Conservation (phyloP, 1,140 invertebrate genomes). For the Rhopalosiphum padi region DNA sequence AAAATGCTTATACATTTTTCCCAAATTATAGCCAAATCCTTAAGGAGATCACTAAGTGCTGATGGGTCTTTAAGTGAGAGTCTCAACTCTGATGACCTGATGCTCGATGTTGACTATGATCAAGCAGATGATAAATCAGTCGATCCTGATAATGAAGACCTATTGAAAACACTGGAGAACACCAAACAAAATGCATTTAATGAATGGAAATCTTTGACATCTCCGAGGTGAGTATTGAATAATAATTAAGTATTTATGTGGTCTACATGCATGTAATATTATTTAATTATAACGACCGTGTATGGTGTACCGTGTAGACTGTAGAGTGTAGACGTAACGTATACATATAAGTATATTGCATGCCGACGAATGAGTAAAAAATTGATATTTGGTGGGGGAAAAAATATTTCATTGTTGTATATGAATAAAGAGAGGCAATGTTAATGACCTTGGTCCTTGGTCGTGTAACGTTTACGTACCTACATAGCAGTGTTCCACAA, state of each 20-base stretch:
- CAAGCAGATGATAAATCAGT: neutral
- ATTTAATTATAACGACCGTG: neutral
- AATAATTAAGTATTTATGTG: neutral
- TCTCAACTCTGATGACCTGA: conserved; percentile 51
- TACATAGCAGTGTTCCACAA: neutral
- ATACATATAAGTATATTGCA: no score
- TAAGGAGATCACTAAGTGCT: conserved; percentile 43
- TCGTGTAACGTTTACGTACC: neutral
- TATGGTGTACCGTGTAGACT: neutral
- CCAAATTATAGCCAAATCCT: conserved; percentile 20
- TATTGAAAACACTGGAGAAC: conserved; percentile 25
- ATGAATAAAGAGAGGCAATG: conserved; percentile 32
- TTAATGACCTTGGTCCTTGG: conserved; percentile 58
- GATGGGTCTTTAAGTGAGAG: conserved; percentile 48
- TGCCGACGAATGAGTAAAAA: neutral
- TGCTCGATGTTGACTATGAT: conserved; percentile 42
- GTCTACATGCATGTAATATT: neutral
- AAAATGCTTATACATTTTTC: neutral
- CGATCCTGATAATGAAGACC: neutral
- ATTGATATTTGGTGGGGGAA: neutral
- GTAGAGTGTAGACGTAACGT: neutral
- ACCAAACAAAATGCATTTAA: conserved; percentile 16
- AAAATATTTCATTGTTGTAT: conserved; percentile 50
- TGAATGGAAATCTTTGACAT: conserved; percentile 21
- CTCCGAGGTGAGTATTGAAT: conserved; percentile 26